Evolutionary conservation across 2,113 vertebrate species (phyloP), one percentile per base, ranked within the genome.

Genomic region (Trochalopteron elliotii): DNA sequence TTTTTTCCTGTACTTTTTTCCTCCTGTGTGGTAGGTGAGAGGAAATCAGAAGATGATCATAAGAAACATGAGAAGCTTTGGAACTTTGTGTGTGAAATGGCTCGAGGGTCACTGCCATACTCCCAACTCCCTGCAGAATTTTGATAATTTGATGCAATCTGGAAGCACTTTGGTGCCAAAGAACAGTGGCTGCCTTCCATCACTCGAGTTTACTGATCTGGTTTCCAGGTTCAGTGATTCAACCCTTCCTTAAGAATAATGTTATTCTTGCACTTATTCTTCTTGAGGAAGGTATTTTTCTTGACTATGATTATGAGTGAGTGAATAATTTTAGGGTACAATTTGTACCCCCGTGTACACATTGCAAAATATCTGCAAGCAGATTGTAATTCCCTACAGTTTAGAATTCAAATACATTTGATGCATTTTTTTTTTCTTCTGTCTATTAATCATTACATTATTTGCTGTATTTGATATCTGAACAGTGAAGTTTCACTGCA

Each of bases 111-210:
- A 94, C 39, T 60, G 71, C 37, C 37, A 85, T 59, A 55, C 56
- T 80, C 67, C 27, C 71, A 86, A 75, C 10, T 40, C 57, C 56
- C 92, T 83, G 67, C 50, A 83, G 76, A 49, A 53, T 71, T 93
- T 65, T 88, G 90, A 83, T 92, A 70, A 93, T 95, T 83, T 86
- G 71, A 94, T 64, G 60, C 85, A 97, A 90, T 93, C 92, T 92
- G 90, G 94, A 96, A 96, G 70, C 76, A 64, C 14, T 86, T 96
- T 8, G 12, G 57, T 93, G 93, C 91, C 94, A 97, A 94, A 80
- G 44, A 91, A 82, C 39, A 56, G 64, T 49, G 56, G 77, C 75
- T 90, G 59, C 61, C 33, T 91, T 95, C 91, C 76, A 89, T 75
- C 76, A 86, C 63, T 27, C 0, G 0, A 81, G 27, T 35, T 76